phyloP scores from a whole-genome alignment of 2,888 invertebrate species.

The Melolontha melolontha region DNA sequence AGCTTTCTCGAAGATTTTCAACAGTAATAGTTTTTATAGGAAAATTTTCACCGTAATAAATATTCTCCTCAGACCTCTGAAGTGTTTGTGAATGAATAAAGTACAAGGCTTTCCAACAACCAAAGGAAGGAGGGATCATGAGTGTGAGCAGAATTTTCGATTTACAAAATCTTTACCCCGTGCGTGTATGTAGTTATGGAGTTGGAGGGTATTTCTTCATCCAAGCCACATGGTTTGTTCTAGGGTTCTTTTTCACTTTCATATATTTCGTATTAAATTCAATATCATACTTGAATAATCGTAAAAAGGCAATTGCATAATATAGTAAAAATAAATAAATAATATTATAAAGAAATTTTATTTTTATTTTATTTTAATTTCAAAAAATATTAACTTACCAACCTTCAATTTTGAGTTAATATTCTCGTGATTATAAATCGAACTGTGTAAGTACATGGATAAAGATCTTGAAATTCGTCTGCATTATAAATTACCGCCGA shows the following conservation, averaged over 20 bases:
- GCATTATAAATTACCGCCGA: too few relatives aligned
- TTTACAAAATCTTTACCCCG: constrained; percentile 59
- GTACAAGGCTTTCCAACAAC: constrained; percentile 34
- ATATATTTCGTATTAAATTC: constrained; percentile 1
- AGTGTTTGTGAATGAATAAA: constrained; percentile 34
- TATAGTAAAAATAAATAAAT: too few relatives aligned
- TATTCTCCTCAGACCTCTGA: constrained; percentile 9
- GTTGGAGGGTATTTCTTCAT: background rate
- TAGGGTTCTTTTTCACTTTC: constrained; percentile 1
- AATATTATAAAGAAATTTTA: too few relatives aligned
- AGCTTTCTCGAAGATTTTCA: background rate
- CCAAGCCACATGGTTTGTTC: background rate
- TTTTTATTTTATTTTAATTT: too few relatives aligned
- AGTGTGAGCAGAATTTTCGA: constrained; percentile 60
- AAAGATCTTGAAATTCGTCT: too few relatives aligned
- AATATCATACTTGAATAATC: too few relatives aligned
- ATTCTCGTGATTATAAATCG: too few relatives aligned
- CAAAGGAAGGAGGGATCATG: constrained; percentile 57
- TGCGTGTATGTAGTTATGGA: constrained; percentile 60
- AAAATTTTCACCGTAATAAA: constrained; percentile 19
- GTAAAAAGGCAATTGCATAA: too few relatives aligned
- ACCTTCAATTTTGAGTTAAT: too few relatives aligned
- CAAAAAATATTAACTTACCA: too few relatives aligned
- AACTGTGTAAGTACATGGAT: too few relatives aligned
- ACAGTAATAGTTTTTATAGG: too few relatives aligned